Percentiles rank a stretch among this genome's conserved stretches.
phyloP scores from a whole-genome alignment of 2,888 invertebrate genomes.

The Cataglyphis rosenhaueri region DNA sequence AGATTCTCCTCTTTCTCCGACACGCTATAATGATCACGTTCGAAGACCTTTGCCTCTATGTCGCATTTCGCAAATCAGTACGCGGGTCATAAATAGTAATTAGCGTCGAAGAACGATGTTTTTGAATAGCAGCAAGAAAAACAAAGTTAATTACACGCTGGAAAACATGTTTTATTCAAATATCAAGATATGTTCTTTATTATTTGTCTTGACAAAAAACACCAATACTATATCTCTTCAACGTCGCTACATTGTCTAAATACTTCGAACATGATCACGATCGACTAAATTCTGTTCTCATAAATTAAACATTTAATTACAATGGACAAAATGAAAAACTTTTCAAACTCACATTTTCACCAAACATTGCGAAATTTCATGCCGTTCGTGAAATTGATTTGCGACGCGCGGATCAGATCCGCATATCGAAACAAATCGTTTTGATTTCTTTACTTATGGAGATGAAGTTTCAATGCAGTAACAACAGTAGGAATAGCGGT shows the following conservation, averaged over 20 bases:
- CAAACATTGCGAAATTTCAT: not conserved
- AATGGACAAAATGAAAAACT: not conserved
- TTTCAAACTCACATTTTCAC: not conserved
- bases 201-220: not conserved
- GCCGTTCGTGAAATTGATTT: not conserved
- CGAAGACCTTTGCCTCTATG: constrained; percentile 1
- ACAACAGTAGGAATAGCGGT: not conserved
- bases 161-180: constrained; percentile 5
- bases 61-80: not conserved
- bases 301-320: constrained; percentile 8
- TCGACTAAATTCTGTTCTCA: not conserved
- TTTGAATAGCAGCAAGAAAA: not conserved
- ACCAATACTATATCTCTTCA: not conserved
- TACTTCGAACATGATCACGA: constrained; percentile 22
- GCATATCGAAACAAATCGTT: not conserved
- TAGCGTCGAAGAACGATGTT: not conserved
- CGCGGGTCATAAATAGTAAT: not conserved
- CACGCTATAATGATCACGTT: constrained; percentile 10
- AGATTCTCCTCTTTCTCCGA: constrained; percentile 2
- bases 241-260: not conserved
- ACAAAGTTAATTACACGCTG: not conserved
- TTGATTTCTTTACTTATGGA: constrained; percentile 14
- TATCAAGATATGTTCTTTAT: constrained; percentile 2
- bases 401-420: not conserved
- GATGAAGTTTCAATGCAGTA: not conserved